Evolutionary conservation across 1,140 invertebrate genomes (phyloP).

Genomic region (Trissolcus basalis): DNA sequence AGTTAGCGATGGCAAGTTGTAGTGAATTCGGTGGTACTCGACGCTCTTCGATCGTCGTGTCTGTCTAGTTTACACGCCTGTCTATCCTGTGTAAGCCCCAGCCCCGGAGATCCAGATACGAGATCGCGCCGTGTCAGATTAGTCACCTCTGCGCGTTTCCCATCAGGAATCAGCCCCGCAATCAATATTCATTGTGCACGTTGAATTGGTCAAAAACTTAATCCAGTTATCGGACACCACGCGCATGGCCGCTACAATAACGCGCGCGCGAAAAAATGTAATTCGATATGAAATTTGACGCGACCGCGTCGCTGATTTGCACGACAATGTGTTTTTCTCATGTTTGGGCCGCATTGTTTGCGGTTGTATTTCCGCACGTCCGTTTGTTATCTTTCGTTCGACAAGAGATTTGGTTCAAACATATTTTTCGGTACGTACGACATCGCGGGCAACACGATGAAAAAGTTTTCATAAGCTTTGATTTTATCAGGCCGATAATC

Average conservation of each 20-base stretch:
- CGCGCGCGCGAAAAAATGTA: constrained; percentile 49
- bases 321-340: constrained; percentile 44
- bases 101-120: constrained; percentile 52
- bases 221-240: constrained; percentile 56
- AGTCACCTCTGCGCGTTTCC: constrained; percentile 54
- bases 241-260: constrained; percentile 47
- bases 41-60: constrained; percentile 25
- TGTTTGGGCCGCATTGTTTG: constrained; percentile 42
- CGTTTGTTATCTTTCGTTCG: constrained; percentile 21
- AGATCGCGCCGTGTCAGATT: constrained; percentile 56
- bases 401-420: not conserved
- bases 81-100: constrained; percentile 50
- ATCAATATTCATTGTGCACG: constrained; percentile 57
- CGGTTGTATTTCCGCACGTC: constrained; percentile 25
- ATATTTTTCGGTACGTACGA: no score
- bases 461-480: no score
- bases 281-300: constrained; percentile 54
- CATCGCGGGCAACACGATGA: no score
- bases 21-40: constrained; percentile 42
- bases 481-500: no score
- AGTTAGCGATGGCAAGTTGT: constrained; percentile 28
- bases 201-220: constrained; percentile 55
- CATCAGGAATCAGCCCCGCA: constrained; percentile 50
- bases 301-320: constrained; percentile 46
- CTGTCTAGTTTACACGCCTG: constrained; percentile 49